Evolutionary conservation across 2,113 vertebrate species (phyloP).

Genomic region (Sakesphorus luctuosus): DNA sequence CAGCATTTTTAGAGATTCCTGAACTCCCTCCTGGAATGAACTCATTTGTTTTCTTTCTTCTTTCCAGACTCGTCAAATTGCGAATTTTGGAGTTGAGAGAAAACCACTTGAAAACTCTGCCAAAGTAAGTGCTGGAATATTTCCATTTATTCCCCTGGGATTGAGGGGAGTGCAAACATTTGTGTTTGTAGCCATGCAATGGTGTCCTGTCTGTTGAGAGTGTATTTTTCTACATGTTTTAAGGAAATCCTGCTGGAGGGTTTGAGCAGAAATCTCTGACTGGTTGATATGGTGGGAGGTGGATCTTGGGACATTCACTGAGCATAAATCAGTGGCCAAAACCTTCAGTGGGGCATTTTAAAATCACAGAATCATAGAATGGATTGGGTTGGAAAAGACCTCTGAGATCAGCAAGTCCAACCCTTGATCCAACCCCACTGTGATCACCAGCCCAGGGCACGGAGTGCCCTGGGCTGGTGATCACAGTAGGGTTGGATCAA

Average conservation of each 20-base stretch:
- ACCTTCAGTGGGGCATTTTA: not conserved
- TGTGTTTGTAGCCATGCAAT: not conserved
- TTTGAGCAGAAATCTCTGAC: not conserved
- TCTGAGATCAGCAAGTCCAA: no score
- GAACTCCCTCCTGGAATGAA: not conserved
- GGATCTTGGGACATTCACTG: not conserved
- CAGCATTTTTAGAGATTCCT: not conserved
- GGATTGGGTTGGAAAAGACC: no score
- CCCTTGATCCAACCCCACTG: no score
- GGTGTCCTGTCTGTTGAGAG: not conserved
- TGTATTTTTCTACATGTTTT: not conserved
- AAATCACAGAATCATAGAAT: no score
- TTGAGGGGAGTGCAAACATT: not conserved
- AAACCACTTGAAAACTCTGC: constrained; percentile 99
- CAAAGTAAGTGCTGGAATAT: constrained; percentile 88
- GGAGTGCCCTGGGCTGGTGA: no score
- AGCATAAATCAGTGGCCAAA: not conserved
- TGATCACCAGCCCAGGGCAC: no score
- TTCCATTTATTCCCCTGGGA: not conserved
- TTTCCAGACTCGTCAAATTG: constrained; percentile 93
- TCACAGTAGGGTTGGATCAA: no score
- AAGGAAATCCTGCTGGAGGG: not conserved
- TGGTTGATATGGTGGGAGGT: not conserved
- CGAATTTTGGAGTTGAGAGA: constrained; percentile 97
- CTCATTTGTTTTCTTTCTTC: not conserved